Evolutionary conservation across 2,888 invertebrate species (phyloP).

Genomic region (Nomada ferruginata): DNA sequence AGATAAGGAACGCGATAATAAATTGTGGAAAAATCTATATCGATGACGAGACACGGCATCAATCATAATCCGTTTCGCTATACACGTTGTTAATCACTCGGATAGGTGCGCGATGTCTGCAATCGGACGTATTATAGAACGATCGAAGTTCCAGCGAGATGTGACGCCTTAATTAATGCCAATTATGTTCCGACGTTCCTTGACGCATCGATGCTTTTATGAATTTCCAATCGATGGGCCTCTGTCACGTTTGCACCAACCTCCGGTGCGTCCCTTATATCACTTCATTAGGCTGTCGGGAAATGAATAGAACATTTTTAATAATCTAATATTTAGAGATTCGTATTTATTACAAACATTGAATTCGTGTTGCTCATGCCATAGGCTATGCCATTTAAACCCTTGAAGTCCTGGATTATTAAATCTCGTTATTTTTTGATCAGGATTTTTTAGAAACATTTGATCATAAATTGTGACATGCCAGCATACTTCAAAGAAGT

Average conservation of each 20-base stretch:
- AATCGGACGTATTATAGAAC: slow-evolving; percentile 15
- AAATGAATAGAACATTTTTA: too few species aligned
- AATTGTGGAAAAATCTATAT: slow-evolving; percentile 46
- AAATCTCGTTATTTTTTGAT: too few species aligned
- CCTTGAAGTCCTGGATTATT: too few species aligned
- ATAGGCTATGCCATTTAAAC: too few species aligned
- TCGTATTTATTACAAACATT: background rate
- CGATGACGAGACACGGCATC: slow-evolving; percentile 39
- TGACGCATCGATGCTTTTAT: slow-evolving; percentile 13
- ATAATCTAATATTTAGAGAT: too few species aligned
- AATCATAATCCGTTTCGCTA: slow-evolving; percentile 60
- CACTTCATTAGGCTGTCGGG: too few species aligned
- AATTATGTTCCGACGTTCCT: background rate
- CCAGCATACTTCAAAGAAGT: too few species aligned
- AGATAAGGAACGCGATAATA: slow-evolving; percentile 34
- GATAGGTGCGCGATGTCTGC: slow-evolving; percentile 17
- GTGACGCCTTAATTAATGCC: slow-evolving; percentile 25
- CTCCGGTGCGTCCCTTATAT: background rate
- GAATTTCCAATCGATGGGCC: background rate
- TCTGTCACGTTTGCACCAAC: background rate
- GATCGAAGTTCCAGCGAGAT: slow-evolving; percentile 12
- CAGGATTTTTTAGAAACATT: too few species aligned
- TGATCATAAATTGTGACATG: too few species aligned
- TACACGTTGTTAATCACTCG: slow-evolving; percentile 39
- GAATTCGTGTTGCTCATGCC: too few species aligned